phyloP scores from a whole-genome alignment of 2,113 vertebrate species.

The Oxyruncus cristatus region DNA sequence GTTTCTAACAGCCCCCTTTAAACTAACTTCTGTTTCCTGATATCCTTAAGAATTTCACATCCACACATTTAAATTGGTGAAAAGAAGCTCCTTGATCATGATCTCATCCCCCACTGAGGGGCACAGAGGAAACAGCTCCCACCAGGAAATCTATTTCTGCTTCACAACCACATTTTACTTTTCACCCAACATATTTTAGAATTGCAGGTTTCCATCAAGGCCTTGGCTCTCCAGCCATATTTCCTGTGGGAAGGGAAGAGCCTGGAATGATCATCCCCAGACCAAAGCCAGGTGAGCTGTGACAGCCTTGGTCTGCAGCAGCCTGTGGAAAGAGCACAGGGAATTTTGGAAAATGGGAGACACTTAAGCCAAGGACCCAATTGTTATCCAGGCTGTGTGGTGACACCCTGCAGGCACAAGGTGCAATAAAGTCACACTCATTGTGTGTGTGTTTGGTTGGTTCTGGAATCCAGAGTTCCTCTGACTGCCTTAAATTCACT shows the following conservation, averaged over 20 bases:
- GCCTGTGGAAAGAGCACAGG: neutral
- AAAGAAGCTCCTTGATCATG: neutral
- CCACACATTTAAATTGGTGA: neutral
- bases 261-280: neutral
- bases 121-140: neutral
- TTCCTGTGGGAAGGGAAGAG: neutral
- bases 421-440: accelerated
- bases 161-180: neutral
- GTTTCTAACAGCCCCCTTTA: neutral
- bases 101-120: neutral
- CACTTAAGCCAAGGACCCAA: neutral
- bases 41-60: neutral
- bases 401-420: neutral
- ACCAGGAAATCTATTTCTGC: neutral
- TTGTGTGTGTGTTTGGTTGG: no score
- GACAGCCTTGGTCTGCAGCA: neutral
- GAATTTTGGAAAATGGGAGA: neutral
- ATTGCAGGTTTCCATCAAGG: neutral
- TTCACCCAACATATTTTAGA: neutral
- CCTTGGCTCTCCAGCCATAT: accelerated
- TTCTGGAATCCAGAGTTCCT: neutral
- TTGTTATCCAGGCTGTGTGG: neutral
- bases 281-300: neutral
- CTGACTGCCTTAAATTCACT: accelerated
- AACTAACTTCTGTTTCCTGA: neutral